phyloP scores from a whole-genome alignment of 2,113 vertebrate species.

The Eptatretus burgeri region DNA sequence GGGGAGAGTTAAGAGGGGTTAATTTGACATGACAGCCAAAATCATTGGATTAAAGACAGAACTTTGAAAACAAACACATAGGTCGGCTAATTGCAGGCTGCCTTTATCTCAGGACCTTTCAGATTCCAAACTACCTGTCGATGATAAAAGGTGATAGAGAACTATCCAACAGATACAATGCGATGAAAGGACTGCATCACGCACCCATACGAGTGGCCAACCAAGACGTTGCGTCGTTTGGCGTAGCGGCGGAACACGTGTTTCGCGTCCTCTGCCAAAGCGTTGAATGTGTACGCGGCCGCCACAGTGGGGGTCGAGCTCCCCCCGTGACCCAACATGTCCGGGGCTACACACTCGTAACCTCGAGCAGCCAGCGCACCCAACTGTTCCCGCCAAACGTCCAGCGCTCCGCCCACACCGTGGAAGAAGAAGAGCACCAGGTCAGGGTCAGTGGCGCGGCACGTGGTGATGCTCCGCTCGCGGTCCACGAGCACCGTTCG shows the following conservation, averaged over 20 bases:
- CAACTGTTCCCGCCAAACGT: constrained; percentile 78
- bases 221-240: constrained; percentile 51
- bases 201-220: constrained; percentile 79
- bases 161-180: too few relatives aligned
- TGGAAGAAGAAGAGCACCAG: constrained; percentile 82
- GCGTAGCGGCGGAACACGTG: constrained; percentile 58
- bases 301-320: constrained; percentile 51
- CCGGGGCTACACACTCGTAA: constrained; percentile 63
- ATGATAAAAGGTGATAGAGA: too few relatives aligned
- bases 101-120: too few relatives aligned
- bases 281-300: constrained; percentile 73
- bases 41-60: too few relatives aligned
- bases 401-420: constrained; percentile 58
- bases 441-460: constrained; percentile 43
- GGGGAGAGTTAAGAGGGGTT: too few relatives aligned
- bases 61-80: too few relatives aligned
- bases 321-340: constrained; percentile 50
- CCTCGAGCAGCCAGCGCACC: constrained; percentile 56
- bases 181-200: not conserved
- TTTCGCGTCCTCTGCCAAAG: constrained; percentile 60
- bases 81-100: too few relatives aligned
- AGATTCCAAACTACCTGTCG: too few relatives aligned
- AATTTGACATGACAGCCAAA: too few relatives aligned
- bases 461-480: constrained; percentile 40
- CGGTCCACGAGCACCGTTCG: constrained; percentile 49